Base-by-base conservation (phyloP, 2,888 invertebrate species). In the Eilema griseolum region DNA sequence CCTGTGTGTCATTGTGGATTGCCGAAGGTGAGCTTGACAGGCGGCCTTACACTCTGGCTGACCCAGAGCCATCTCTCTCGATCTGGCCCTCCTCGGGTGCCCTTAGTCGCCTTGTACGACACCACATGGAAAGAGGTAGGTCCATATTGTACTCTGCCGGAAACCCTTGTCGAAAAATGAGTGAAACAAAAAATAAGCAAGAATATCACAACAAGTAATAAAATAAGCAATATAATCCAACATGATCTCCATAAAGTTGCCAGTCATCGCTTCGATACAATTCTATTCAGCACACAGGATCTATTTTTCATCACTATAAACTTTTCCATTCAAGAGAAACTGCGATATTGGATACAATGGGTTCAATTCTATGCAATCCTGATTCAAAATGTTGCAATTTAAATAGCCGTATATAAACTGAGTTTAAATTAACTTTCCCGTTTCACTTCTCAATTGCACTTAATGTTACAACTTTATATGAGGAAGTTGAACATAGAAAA, bases 341-440 rank as follows among this genome's bases (percentile, higher is more conserved):
- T 60, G 61, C 66, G 24, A 76, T 71, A 46, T 67, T 16, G 46
- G 64, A 69, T 63, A 81, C 72, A 79, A 79, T 75, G 68, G 64
- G 65, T 60, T 70, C 61, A 46, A 72, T 61, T 52, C 66, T 71
- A 76, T 72, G 65, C 46, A 72, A 56, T 76, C 28, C 52, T 65
- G 71, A 77, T 73, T 59, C 46, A 60, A 70, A 61, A 66, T 68
- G 61, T 61, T 71, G 65, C 33, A 81, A 85, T 77, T 83, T 83
- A 86, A 86, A 85, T 83, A 84, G 69, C 73, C 72, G 61, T 71
- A 60, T 76, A 72, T 75, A 75, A 74, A 66, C 26, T 65, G 71
- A 81, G 83, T 87, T 88, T 81, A 85, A 84, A 88, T 88, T 85
- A 87, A 86, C 85, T 87, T 86, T 76, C 76, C 69, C 71, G 71